Base-by-base conservation (phyloP, 2,797 vertebrate genomes). In the Cottoperca gobio region DNA sequence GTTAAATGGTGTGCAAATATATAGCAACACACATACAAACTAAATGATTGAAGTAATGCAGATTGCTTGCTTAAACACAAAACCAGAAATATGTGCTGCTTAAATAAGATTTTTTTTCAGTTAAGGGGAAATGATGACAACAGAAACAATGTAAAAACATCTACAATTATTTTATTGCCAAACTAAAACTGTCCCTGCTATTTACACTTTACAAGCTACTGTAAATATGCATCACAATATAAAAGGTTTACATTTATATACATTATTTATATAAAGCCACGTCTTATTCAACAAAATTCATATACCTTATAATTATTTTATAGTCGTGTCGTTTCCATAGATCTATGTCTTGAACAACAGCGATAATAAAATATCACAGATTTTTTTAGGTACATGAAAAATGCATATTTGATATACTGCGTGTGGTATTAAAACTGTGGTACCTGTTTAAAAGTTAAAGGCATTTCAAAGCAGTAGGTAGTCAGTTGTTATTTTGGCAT, bases 141-240 rank as follows among this genome's bases (percentile, higher is more conserved):
- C 60, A 84, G 57, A 85, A 48, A 87, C 80, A 45, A 69, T 90
- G 81, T 92, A 90, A 91, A 94, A 95, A 94, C 88, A 85, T 92
- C 87, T 93, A 91, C 71, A 94, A 90, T 93, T 90, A 89, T 91
- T 92, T 95, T 94, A 95, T 94, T 95, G 90, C 78, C 91, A 93
- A 93, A 93, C 93, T 94, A 94, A 94, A 93, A 89, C 86, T 84
- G 86, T 86, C 88, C 90, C 81, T 87, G 86, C 91, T 96, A 95
- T 96, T 93, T 95, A 96, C 95, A 96, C 89, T 94, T 93, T 94
- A 94, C 90, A 95, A 89, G 82, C 93, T 93, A 85, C 72, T 81
- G 88, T 86, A 90, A 91, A 94, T 93, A 91, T 82, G 90, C 91
- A 91, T 91, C 86, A 93, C 82, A 92, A 94, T 94, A 93, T 77